Evolutionary conservation across 2,888 invertebrate species (phyloP).

Genomic region (Andrena marginata): DNA sequence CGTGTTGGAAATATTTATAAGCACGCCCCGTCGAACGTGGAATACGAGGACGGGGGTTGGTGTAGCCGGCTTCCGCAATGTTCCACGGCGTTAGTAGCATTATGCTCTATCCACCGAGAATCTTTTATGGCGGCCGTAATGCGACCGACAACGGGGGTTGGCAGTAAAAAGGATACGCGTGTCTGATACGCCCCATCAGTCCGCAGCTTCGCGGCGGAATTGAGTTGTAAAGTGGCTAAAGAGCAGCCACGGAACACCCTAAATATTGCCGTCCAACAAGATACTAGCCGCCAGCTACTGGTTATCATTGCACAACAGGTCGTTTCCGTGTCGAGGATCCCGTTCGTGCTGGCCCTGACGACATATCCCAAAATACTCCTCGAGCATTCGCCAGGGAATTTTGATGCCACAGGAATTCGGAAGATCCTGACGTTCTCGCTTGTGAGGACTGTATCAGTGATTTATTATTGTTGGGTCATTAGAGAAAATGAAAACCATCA

Average conservation of each 20-base stretch:
- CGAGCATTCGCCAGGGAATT: neutral
- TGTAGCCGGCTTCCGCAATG: neutral
- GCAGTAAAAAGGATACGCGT: constrained; percentile 42
- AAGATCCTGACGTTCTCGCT: too few relatives aligned
- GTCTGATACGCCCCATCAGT: constrained; percentile 34
- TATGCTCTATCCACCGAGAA: constrained; percentile 41
- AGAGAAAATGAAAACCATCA: too few relatives aligned
- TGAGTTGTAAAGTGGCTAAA: constrained; percentile 41
- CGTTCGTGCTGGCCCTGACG: neutral
- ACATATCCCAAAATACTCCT: neutral
- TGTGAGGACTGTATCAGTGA: too few relatives aligned
- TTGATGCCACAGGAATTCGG: too few relatives aligned
- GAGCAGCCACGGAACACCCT: constrained; percentile 1
- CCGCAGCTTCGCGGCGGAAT: constrained; percentile 13
- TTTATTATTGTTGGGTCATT: too few relatives aligned
- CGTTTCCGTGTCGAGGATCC: neutral
- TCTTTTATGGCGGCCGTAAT: constrained; percentile 52
- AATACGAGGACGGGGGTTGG: neutral
- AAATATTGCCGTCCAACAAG: neutral
- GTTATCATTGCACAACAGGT: constrained; percentile 23
- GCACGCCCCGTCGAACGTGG: neutral
- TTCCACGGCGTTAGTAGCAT: constrained; percentile 15
- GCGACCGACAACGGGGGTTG: constrained; percentile 28
- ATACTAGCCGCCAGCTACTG: neutral
- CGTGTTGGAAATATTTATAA: constrained; percentile 47